phyloP scores from a whole-genome alignment of 1,140 invertebrate genomes.

The Ridgeia piscesae region DNA sequence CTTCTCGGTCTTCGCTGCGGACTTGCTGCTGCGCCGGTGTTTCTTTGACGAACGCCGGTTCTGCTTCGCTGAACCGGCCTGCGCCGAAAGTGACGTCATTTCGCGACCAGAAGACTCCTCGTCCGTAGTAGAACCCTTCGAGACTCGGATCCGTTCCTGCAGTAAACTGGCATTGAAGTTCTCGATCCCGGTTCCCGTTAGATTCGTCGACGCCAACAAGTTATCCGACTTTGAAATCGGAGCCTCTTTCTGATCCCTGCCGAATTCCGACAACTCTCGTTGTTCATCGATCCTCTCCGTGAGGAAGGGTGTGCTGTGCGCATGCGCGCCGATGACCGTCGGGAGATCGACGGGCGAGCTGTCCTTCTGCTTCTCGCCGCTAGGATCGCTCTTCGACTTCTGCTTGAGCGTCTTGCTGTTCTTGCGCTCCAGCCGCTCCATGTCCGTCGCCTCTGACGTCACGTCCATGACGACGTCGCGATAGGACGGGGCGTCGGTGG shows the following conservation, averaged over 20 bases:
- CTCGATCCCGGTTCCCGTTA: neutral
- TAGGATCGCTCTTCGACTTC: constrained; percentile 21
- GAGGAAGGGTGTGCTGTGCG: constrained; percentile 11
- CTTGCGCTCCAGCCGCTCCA: constrained; percentile 7
- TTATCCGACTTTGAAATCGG: constrained; percentile 8
- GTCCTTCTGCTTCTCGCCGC: constrained; percentile 17
- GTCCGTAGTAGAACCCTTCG: neutral
- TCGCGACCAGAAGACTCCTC: neutral
- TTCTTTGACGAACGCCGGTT: neutral
- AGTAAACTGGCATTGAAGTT: neutral
- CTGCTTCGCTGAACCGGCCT: neutral
- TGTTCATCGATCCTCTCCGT: neutral
- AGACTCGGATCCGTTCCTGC: neutral
- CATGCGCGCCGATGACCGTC: constrained; percentile 1
- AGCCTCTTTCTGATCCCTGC: neutral
- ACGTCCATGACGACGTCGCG: constrained; percentile 9
- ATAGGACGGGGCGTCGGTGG: neutral
- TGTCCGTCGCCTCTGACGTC: neutral
- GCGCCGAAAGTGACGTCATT: neutral
- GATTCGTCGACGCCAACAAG: neutral
- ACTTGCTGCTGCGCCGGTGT: neutral
- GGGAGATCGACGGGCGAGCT: constrained; percentile 6
- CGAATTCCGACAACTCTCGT: neutral
- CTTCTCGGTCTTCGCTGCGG: neutral
- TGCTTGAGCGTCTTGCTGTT: constrained; percentile 21